These are phyloP conservation scores for Oreocharis arfaki DNA, from an alignment of 2,113 vertebrate species.

Conservation along the genomic window DNA sequence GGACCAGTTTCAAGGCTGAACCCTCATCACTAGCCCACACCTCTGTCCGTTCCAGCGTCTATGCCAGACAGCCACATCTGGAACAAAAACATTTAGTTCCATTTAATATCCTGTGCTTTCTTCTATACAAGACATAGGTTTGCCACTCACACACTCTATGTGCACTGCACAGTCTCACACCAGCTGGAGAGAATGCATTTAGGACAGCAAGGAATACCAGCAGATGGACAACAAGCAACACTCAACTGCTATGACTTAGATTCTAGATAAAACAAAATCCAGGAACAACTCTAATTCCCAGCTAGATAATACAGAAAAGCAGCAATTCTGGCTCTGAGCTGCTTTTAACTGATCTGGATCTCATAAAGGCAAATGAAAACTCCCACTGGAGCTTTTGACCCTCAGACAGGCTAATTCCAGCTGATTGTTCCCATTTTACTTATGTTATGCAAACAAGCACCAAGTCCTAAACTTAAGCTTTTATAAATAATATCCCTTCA, in stretches of 20 bases:
- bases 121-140: background rate
- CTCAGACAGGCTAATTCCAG: background rate
- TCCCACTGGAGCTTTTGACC: background rate
- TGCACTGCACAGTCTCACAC: background rate
- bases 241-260: background rate
- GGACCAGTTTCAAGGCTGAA: background rate
- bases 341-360: background rate
- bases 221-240: background rate
- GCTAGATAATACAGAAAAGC: background rate
- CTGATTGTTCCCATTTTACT: background rate
- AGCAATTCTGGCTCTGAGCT: background rate
- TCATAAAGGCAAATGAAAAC: background rate
- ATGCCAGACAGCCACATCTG: background rate
- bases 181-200: background rate
- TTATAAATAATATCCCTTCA: background rate
- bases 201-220: background rate
- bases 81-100: background rate
- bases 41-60: background rate
- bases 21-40: background rate
- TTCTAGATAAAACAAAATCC: background rate
- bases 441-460: background rate
- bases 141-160: background rate
- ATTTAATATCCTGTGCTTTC: background rate
- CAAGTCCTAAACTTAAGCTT: background rate
- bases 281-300: slow-evolving; percentile 1